Conservation (phyloP, 37 sponge, comb jelly and placozoan genomes). For the Aplysina aerophoba region DNA sequence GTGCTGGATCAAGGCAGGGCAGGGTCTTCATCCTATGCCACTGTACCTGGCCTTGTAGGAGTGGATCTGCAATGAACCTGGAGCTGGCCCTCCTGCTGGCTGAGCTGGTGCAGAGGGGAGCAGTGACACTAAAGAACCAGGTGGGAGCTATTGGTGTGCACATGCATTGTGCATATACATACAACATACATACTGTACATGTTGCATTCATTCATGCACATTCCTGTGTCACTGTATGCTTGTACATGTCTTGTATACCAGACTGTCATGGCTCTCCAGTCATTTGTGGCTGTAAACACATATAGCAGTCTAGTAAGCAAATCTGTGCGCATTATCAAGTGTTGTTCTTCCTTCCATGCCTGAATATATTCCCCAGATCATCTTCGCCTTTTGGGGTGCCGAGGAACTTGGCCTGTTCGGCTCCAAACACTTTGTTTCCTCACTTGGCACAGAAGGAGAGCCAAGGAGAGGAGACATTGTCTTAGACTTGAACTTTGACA, state of each 20-base stretch:
- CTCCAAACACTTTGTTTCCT: constrained; percentile 59
- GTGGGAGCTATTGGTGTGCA: neutral
- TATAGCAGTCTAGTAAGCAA: too few relatives aligned
- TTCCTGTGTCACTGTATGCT: too few relatives aligned
- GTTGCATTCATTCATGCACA: too few relatives aligned
- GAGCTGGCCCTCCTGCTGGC: constrained; percentile 61
- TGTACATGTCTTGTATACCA: too few relatives aligned
- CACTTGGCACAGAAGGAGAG: constrained; percentile 41
- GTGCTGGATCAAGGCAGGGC: too few relatives aligned
- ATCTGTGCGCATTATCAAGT: neutral
- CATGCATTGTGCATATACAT: too few relatives aligned
- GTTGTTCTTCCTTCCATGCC: neutral
- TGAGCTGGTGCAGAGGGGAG: neutral
- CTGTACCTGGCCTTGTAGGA: constrained; percentile 54
- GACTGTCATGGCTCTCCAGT: too few relatives aligned
- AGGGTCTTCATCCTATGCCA: too few relatives aligned
- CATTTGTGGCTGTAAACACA: too few relatives aligned
- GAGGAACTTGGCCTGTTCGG: constrained; percentile 85
- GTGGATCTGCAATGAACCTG: constrained; percentile 79
- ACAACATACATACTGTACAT: too few relatives aligned
- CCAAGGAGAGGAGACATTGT: constrained; percentile 29
- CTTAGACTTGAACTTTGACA: constrained; percentile 79
- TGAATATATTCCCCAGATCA: constrained; percentile 37
- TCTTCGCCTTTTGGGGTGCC: constrained; percentile 89
- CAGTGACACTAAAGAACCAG: neutral